These are phyloP conservation scores for Sylvicola cinctus DNA, from an alignment of 2,888 invertebrate genomes.

Conservation along the genomic window DNA sequence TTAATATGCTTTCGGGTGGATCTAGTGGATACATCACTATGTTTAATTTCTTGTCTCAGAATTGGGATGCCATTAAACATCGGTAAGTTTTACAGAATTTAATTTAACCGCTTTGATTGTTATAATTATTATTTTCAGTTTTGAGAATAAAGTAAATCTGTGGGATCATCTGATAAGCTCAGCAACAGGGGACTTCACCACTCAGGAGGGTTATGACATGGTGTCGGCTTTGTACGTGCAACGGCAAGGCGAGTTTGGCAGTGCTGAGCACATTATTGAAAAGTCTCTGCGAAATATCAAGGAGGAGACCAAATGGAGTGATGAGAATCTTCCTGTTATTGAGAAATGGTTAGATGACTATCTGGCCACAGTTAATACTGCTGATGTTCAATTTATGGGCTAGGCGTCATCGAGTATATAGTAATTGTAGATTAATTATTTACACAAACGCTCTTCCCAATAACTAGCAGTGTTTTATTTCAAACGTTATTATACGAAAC, in stretches of 20 bases:
- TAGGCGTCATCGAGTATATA: constrained; percentile 5
- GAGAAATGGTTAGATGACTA: constrained; percentile 47
- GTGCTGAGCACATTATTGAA: constrained; percentile 50
- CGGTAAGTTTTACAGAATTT: constrained; percentile 32
- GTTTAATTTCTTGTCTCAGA: constrained; percentile 45
- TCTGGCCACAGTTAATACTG: constrained; percentile 17
- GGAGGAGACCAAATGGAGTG: constrained; percentile 56
- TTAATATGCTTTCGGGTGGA: constrained; percentile 50
- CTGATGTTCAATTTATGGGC: constrained; percentile 17
- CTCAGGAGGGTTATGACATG: constrained; percentile 47
- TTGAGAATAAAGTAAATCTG: constrained; percentile 43
- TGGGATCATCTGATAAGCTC: constrained; percentile 59
- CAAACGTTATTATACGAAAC: no score
- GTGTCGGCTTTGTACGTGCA: constrained; percentile 42
- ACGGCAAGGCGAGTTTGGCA: constrained; percentile 45
- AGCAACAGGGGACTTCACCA: constrained; percentile 55
- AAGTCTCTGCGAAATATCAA: constrained; percentile 50
- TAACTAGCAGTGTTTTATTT: no score
- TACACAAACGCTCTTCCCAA: no score
- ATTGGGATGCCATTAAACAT: constrained; percentile 45
- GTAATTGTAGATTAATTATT: no score
- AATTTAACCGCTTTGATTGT: constrained; percentile 1
- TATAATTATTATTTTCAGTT: constrained; percentile 27
- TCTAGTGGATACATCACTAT: constrained; percentile 50
- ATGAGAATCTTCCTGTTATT: constrained; percentile 52